Evolutionary conservation across 2,797 vertebrate genomes (phyloP).

Genomic region (Peromyscus eremicus): DNA sequence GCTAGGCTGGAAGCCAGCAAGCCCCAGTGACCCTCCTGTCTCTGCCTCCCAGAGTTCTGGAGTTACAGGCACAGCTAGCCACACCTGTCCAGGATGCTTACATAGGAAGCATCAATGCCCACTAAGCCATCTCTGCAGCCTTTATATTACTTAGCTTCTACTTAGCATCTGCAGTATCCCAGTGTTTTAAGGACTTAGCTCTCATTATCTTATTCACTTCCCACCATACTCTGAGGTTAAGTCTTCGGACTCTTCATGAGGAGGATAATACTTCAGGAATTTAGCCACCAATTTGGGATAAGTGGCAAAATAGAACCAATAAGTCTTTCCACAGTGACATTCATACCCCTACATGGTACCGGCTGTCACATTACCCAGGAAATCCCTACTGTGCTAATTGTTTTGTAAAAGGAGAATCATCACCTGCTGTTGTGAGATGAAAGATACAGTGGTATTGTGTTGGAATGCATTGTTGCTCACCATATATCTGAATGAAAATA

Average conservation of each 20-base stretch:
- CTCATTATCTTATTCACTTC: background rate
- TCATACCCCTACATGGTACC: background rate
- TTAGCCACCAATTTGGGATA: background rate
- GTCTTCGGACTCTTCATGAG: background rate
- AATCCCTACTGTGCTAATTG: background rate
- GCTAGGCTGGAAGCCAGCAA: background rate
- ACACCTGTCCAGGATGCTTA: background rate
- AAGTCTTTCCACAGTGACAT: background rate
- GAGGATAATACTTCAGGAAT: background rate
- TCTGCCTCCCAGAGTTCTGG: background rate
- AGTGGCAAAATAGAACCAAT: background rate
- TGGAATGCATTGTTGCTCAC: background rate
- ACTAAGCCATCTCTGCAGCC: too few relatives aligned
- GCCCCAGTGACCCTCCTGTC: background rate
- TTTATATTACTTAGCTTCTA: background rate
- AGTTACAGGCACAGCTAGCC: background rate
- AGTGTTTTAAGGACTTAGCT: background rate
- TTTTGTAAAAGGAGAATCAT: conserved; percentile 25
- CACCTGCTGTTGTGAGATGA: background rate
- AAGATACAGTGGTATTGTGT: background rate
- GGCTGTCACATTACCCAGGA: background rate
- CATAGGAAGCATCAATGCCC: background rate
- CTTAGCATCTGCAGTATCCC: background rate
- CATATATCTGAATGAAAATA: background rate
- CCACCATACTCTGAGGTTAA: background rate